Conservation (phyloP, 2,113 vertebrate genomes). For the Nothocercus nigrocapillus region DNA sequence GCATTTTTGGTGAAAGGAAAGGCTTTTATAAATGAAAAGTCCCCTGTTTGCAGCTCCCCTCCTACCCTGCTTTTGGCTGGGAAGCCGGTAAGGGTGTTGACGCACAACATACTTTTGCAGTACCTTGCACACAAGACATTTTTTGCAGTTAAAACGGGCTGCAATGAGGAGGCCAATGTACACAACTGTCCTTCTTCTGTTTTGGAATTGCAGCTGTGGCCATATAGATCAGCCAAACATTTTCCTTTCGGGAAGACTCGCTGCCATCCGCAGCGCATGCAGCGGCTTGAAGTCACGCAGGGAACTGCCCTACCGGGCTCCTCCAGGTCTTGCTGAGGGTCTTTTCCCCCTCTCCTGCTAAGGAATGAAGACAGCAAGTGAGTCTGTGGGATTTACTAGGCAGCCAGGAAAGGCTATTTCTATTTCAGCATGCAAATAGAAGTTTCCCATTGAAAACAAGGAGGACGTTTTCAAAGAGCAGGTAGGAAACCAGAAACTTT, state of each 20-base stretch:
- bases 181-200: conserved; percentile 48
- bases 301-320: background rate
- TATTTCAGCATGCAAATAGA: background rate
- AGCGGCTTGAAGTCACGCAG: background rate
- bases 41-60: conserved; percentile 31
- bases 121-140: too few relatives aligned
- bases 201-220: conserved; percentile 58
- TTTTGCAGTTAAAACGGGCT: conserved; percentile 22
- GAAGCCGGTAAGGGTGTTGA: conserved; percentile 58
- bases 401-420: background rate
- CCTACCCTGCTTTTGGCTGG: conserved; percentile 29
- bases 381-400: background rate
- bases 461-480: background rate
- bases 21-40: conserved; percentile 55
- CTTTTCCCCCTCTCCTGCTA: background rate
- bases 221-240: conserved; percentile 16
- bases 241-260: conserved; percentile 28
- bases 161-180: conserved; percentile 23
- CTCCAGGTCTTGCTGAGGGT: background rate
- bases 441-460: background rate
- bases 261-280: background rate
- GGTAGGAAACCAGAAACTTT: background rate
- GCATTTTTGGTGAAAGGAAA: conserved; percentile 26
- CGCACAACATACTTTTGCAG: conserved; percentile 65
- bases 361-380: background rate